Percentiles rank a stretch among this genome's conserved stretches.
phyloP scores from a whole-genome alignment of 2,113 vertebrate species.

The Synodontis membranacea region DNA sequence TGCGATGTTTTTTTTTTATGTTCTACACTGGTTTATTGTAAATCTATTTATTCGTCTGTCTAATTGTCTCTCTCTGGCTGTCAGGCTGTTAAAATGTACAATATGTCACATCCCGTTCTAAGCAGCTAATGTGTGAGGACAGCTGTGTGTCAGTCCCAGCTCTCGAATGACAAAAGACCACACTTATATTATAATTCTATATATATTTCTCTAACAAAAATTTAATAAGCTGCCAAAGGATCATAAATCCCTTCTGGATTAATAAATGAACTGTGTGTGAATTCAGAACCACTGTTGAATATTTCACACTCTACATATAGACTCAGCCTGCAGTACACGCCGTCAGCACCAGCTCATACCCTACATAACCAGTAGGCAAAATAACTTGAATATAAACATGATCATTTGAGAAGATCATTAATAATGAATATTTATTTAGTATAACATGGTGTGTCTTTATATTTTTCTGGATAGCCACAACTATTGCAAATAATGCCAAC shows the following conservation, averaged over 20 bases:
- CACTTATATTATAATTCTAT: slow-evolving; percentile 59
- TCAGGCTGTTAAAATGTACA: neutral
- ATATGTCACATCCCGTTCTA: neutral
- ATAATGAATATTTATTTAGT: neutral
- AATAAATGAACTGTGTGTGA: slow-evolving; percentile 59
- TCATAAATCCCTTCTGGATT: slow-evolving; percentile 53
- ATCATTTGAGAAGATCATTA: neutral
- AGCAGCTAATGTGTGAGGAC: neutral
- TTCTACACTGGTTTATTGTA: neutral
- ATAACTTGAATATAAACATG: neutral
- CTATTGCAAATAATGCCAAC: neutral
- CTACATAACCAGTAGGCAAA: slow-evolving; percentile 5
- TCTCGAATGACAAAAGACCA: slow-evolving; percentile 46
- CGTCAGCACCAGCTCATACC: slow-evolving; percentile 28
- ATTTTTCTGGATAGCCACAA: neutral
- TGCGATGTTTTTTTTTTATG: neutral
- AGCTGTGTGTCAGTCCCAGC: neutral
- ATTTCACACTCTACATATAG: slow-evolving; percentile 50
- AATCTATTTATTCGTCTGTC: neutral
- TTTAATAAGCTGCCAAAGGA: slow-evolving; percentile 52
- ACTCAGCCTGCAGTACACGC: slow-evolving; percentile 42
- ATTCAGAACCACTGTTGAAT: slow-evolving; percentile 41
- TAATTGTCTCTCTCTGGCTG: neutral
- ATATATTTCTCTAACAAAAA: slow-evolving; percentile 56
- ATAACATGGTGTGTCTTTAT: neutral